These are phyloP conservation scores for Etheostoma spectabile DNA, from an alignment of 2,113 vertebrate species.

Conservation along the genomic window DNA sequence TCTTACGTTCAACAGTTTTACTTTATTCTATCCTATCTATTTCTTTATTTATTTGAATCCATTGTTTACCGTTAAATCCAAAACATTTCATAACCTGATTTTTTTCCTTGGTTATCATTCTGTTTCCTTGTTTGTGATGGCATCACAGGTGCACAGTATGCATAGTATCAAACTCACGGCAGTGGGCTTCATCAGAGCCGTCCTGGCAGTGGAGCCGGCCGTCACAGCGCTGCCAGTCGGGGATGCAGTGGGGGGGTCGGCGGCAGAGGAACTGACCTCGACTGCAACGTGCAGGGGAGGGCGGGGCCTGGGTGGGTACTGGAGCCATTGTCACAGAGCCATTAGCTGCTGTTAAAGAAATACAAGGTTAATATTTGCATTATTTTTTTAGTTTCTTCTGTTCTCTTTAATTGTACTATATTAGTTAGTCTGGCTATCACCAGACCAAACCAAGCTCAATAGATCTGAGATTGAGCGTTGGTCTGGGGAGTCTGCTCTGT, in stretches of 20 bases:
- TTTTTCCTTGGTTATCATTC: not conserved
- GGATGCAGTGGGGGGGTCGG: conserved; percentile 89
- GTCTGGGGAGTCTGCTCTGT: no score
- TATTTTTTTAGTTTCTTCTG: not conserved
- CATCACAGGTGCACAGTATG: accelerated
- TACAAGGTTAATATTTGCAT: not conserved
- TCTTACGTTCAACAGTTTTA: not conserved
- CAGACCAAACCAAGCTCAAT: no score
- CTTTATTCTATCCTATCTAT: not conserved
- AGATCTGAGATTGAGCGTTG: no score
- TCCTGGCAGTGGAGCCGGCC: conserved; percentile 90
- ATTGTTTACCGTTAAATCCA: no score
- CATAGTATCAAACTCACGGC: conserved; percentile 83
- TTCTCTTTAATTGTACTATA: not conserved
- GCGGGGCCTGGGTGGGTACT: conserved; percentile 66
- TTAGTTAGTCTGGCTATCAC: no score
- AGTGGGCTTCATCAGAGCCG: conserved; percentile 89
- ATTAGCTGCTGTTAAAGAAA: conserved; percentile 66
- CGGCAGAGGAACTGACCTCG: conserved; percentile 90
- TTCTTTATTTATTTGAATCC: not conserved
- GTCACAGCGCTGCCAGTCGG: conserved; percentile 94
- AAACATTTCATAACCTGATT: no score
- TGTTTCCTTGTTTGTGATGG: not conserved
- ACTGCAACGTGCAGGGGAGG: conserved; percentile 82
- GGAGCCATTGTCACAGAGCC: conserved; percentile 72